Conservation (phyloP, 2,797 vertebrate species). For the Gadopsis bispinosus region DNA sequence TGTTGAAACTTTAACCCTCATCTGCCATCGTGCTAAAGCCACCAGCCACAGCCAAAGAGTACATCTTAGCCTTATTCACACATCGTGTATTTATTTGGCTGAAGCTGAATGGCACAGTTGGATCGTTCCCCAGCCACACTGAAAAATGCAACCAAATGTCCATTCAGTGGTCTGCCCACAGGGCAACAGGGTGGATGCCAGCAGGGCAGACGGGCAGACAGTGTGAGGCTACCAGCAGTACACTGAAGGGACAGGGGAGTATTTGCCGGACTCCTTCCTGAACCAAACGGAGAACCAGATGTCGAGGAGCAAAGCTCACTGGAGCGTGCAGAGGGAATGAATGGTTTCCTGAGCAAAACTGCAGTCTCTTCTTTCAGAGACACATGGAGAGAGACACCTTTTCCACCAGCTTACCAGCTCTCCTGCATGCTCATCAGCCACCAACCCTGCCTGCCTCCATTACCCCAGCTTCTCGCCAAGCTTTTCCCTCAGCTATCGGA, state of each 20-base stretch:
- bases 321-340: conserved; percentile 32
- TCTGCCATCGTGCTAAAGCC: background rate
- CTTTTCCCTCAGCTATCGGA: too few species aligned
- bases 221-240: conserved; percentile 60
- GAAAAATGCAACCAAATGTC: conserved; percentile 26
- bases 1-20: background rate
- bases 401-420: too few species aligned
- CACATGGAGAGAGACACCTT: background rate
- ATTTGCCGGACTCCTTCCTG: conserved; percentile 59
- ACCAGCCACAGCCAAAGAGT: conserved; percentile 1
- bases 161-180: conserved; percentile 16
- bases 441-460: too few species aligned
- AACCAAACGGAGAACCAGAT: conserved; percentile 63
- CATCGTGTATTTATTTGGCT: conserved; percentile 39
- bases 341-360: conserved; percentile 35
- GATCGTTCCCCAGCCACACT: conserved; percentile 8
- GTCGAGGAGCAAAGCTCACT: conserved; percentile 52
- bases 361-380: conserved; percentile 7
- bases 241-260: conserved; percentile 33
- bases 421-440: too few species aligned
- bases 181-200: conserved; percentile 54
- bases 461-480: too few species aligned
- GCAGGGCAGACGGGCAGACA: conserved; percentile 76
- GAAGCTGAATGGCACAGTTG: conserved; percentile 57
- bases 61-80: background rate